Percentiles rank a stretch among this genome's conserved stretches.
These are phyloP conservation scores for Caranx melampygus DNA, from an alignment of 2,113 vertebrate genomes.

Conservation along the genomic window DNA sequence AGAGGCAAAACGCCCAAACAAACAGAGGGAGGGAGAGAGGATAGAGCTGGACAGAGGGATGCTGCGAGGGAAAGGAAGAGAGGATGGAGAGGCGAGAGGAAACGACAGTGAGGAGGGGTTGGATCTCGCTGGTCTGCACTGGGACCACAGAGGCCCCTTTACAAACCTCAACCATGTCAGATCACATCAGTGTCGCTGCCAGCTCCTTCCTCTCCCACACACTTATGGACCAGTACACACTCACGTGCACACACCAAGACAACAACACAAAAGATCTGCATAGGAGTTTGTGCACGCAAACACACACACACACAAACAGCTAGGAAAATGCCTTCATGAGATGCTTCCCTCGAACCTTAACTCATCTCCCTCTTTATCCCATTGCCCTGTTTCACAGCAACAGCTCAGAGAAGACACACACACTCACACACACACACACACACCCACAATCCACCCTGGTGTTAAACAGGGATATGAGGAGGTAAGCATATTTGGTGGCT, in stretches of 20 bases:
- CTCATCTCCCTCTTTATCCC: conserved; percentile 19
- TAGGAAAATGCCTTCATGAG: conserved; percentile 39
- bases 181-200: conserved; percentile 75
- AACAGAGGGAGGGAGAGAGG: conserved; percentile 15
- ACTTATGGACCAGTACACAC: conserved; percentile 32
- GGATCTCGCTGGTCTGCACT: conserved; percentile 42
- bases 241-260: conserved; percentile 11
- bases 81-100: conserved; percentile 2
- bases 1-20: conserved; percentile 26
- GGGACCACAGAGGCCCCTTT: conserved; percentile 64
- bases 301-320: conserved; percentile 26
- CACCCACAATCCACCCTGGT: background rate
- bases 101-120: background rate
- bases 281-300: background rate
- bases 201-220: conserved; percentile 51
- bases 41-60: conserved; percentile 31
- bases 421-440: conserved; percentile 16
- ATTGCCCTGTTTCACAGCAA: conserved; percentile 42
- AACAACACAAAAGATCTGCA: conserved; percentile 11
- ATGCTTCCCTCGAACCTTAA: conserved; percentile 48
- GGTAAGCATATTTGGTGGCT: conserved; percentile 44
- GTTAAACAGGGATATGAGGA: conserved; percentile 52
- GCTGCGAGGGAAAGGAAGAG: conserved; percentile 24
- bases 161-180: conserved; percentile 72
- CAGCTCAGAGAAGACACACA: conserved; percentile 35